Evolutionary conservation across 2,113 vertebrate species (phyloP).

Genomic region (Pygoscelis adeliae): DNA sequence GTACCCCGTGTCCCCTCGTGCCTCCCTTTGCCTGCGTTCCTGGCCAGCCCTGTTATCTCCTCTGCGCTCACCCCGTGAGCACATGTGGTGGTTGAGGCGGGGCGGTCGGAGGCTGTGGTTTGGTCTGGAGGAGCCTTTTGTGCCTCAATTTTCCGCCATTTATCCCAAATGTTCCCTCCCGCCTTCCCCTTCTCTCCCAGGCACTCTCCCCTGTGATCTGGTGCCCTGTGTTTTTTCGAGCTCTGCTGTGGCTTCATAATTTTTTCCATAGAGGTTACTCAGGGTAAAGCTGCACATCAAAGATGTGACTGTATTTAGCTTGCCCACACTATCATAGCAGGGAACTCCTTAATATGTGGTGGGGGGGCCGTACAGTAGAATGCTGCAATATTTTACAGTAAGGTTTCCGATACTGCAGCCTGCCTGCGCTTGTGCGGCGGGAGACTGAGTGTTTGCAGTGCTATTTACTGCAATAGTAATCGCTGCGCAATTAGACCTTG

Average conservation of each 20-base stretch:
- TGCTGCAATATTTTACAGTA: background rate
- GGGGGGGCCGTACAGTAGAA: background rate
- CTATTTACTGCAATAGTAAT: background rate
- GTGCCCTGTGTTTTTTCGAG: background rate
- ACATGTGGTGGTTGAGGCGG: background rate
- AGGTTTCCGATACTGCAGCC: background rate
- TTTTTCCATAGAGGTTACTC: conserved; percentile 30
- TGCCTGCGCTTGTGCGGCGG: background rate
- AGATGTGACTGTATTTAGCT: background rate
- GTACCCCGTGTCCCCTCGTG: rapidly evolving
- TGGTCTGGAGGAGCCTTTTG: background rate
- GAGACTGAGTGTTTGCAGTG: background rate
- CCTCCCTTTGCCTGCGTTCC: background rate
- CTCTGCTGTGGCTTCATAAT: background rate
- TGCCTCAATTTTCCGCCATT: background rate
- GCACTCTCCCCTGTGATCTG: background rate
- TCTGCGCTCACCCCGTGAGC: rapidly evolving
- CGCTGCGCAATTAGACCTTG: background rate
- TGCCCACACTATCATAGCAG: background rate
- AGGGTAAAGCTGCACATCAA: conserved; percentile 12
- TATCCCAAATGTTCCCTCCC: background rate
- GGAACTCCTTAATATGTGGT: background rate
- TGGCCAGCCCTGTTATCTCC: background rate
- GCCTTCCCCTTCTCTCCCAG: background rate
- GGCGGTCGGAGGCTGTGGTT: background rate